Evolutionary conservation across 2,113 vertebrate species (phyloP), one percentile per base, ranked within the genome.

Genomic region (Zosterops pallidus): DNA sequence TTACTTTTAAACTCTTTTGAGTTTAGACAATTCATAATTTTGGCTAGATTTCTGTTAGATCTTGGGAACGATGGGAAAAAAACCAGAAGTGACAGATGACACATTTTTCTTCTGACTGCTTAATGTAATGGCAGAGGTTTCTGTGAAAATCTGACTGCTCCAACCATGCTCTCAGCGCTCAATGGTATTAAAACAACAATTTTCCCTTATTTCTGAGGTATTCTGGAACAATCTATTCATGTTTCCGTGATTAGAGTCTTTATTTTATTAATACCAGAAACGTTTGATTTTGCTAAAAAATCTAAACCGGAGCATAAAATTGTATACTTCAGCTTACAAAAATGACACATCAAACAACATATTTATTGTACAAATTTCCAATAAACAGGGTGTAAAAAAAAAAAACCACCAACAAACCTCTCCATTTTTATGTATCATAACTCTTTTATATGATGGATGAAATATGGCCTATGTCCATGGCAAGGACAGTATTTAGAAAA

Each of bases 81-180:
- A 0, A 12, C 39, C 23, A n/a, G 49, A 76, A 86, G 28, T 0
- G 0, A 5, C 22, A 60, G 41, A 53, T 46, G 28, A 65, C 14
- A 28, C 18, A 9, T 80, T 80, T 86, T 76, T 5, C 15, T 81
- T 83, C 17, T 59, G 28, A 56, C 6, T 52, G 24, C 22, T 56
- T 33, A 37, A 13, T 23, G 13, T 6, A 37, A n/a, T 9, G 17
- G 6, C 8, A 80, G 46, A 65, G 12, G 1, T 50, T 88, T 83
- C 39, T 62, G 23, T 72, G 37, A 83, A 62, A 52, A 37, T 67
- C 9, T 79, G 14, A 33, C 35, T 55, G 3, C 28, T 81, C 25
- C 52, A 72, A 5, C 8, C 19, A 9, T 28, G 7, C 31, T 74
- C 24, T 62, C 21, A 14, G 4, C 49, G 19, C 12, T 69, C 19